Percentiles rank a stretch among this genome's conserved stretches.
Evolutionary conservation across 2,888 invertebrate genomes (phyloP).

Genomic region (Siphlonurus alternatus): DNA sequence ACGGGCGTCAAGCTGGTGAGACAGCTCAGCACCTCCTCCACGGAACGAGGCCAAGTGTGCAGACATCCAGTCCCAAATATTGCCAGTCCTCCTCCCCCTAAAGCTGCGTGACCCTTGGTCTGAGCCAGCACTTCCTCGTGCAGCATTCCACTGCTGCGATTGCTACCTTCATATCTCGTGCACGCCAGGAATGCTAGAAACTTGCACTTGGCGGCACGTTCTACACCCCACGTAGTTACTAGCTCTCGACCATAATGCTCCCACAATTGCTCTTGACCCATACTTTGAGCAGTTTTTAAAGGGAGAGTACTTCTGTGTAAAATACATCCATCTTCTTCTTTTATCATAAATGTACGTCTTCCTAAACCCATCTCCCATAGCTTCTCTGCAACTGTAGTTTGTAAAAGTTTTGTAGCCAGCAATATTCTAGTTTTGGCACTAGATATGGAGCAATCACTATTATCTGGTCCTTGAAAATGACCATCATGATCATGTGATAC

Average conservation of each 20-base stretch:
- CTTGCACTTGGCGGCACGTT: constrained; percentile 40
- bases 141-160: too few relatives aligned
- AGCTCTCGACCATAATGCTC: constrained; percentile 68
- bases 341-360: background rate
- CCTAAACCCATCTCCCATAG: background rate
- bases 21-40: constrained; percentile 46
- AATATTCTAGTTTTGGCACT: background rate
- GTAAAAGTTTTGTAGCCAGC: background rate
- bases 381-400: background rate
- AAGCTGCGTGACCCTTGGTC: constrained; percentile 69
- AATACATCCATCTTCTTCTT: background rate
- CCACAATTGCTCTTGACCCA: constrained; percentile 71
- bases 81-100: constrained; percentile 84
- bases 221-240: constrained; percentile 28
- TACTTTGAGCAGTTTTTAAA: constrained; percentile 48
- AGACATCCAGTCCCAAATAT: constrained; percentile 79
- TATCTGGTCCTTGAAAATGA: background rate
- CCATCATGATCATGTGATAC: background rate
- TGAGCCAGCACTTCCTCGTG: constrained; percentile 28
- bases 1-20: constrained; percentile 45
- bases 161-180: constrained; percentile 41
- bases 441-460: background rate
- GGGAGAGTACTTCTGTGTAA: constrained; percentile 41
- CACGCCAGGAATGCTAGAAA: constrained; percentile 81
- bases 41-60: constrained; percentile 69